phyloP scores from a whole-genome alignment of 2,113 vertebrate genomes.

The Tachysurus fulvidraco region DNA sequence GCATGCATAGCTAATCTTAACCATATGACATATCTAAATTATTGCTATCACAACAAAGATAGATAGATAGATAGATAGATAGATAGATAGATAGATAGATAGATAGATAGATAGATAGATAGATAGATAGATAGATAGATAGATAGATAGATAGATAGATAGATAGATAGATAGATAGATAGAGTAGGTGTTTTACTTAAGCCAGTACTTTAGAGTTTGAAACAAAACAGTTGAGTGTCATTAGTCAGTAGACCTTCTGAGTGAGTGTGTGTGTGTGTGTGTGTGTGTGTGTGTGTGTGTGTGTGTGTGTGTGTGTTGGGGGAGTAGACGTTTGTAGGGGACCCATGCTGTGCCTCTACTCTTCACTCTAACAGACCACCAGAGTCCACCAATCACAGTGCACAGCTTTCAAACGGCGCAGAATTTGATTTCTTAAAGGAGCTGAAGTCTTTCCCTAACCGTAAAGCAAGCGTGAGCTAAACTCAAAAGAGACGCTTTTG shows the following conservation, averaged over 20 bases:
- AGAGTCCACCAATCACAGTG: conserved; percentile 69
- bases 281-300: not conserved
- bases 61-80: conserved; percentile 14
- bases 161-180: not conserved
- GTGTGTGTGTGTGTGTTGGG: conserved; percentile 6
- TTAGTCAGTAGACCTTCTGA: not conserved
- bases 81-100: conserved; percentile 8
- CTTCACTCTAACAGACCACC: conserved; percentile 69
- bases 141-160: not conserved
- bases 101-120: conserved; percentile 1
- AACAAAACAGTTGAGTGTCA: not conserved
- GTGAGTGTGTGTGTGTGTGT: too few species aligned
- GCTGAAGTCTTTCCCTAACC: conserved; percentile 51
- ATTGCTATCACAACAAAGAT: not conserved
- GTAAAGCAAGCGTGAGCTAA: not conserved
- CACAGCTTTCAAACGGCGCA: conserved; percentile 62
- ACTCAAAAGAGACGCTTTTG: too few species aligned
- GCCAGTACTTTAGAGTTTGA: not conserved
- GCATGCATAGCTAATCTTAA: conserved; percentile 14
- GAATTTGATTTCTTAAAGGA: conserved; percentile 79
- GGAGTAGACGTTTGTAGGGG: conserved; percentile 37
- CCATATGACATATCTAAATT: conserved; percentile 11
- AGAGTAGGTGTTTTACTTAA: not conserved
- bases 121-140: conserved; percentile 1
- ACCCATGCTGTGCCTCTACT: conserved; percentile 62